Base-by-base conservation (phyloP, 2,797 vertebrate genomes). In the Allobates femoralis region DNA sequence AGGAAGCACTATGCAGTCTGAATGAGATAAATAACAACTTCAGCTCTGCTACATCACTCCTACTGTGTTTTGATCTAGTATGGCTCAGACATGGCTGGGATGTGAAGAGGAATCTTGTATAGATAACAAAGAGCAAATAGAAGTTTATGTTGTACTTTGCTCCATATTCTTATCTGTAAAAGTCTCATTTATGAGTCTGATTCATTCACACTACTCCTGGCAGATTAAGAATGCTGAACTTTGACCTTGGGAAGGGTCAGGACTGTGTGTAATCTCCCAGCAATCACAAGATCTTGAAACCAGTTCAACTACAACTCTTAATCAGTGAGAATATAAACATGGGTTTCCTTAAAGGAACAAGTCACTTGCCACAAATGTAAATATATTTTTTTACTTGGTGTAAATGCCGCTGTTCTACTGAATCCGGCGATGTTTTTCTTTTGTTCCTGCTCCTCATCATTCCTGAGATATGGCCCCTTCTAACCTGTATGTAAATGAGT, bases 171-270 rank as follows among this genome's bases (percentile, higher is more conserved):
- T 5, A 26, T 12, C 41, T 26, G 23, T 50, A n/a, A 14, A 51
- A 74, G 14, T 16, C 16, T 1, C 16, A 11, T 51, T 51, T 53
- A 75, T 30, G 28, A 26, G 8, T 56, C 18, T 32, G 23, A 50
- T 4, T 74, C 46, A 28, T 74, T 28, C 15, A 18, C 37, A 51
- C 15, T 32, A 32, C 75, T 58, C 19, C 11, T 14, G 26, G 21
- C 7, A 28, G 58, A 50, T 46, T 80, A 46, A 11, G 4, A 32
- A 19, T 18, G 37, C n/a, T 81, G 79, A 81, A 81, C 79, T 81
- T 32, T 81, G 46, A 81, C 62, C 37, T 67, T 50, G 64, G 16
- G 41, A 50, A 32, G 37, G 26, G 8, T 30, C 26, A 50, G n/a
- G 15, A 26, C 14, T 34, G 30, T 73, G 16, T 15, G 23, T 73